These are phyloP conservation scores for Drosophila lacteicornis DNA, from an alignment of 1,140 invertebrate genomes.

Conservation along the genomic window DNA sequence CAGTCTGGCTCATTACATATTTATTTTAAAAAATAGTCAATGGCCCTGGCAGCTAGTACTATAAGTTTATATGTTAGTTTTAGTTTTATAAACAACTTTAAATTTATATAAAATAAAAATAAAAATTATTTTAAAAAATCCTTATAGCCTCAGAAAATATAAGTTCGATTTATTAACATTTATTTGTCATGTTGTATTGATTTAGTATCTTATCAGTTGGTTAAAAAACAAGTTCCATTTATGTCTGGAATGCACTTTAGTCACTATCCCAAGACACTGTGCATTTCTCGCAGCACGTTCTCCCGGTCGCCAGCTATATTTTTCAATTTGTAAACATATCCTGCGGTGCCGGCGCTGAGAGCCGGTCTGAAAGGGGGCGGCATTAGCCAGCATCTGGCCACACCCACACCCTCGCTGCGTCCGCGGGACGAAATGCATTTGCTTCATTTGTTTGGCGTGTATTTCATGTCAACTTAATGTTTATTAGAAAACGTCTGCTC, in stretches of 20 bases:
- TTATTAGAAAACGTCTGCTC: conserved; percentile 76
- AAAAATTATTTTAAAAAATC: too few relatives aligned
- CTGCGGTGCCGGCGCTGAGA: conserved; percentile 73
- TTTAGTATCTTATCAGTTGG: not conserved
- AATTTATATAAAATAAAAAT: too few relatives aligned
- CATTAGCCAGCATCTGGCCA: conserved; percentile 68
- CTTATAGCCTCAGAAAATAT: too few relatives aligned
- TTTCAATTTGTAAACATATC: conserved; percentile 83
- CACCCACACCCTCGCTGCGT: conserved; percentile 26
- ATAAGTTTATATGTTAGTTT: too few relatives aligned
- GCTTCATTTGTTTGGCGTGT: conserved; percentile 81
- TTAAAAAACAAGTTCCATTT: not conserved
- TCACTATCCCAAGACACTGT: conserved; percentile 22
- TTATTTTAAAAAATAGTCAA: too few relatives aligned
- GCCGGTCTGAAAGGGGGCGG: conserved; percentile 42
- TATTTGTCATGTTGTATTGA: not conserved
- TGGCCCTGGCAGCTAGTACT: too few relatives aligned
- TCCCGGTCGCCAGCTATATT: conserved; percentile 72
- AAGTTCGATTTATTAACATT: too few relatives aligned
- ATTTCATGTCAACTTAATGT: conserved; percentile 81
- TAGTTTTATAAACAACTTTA: too few relatives aligned
- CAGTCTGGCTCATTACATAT: too few relatives aligned
- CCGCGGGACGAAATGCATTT: conserved; percentile 70
- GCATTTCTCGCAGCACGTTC: conserved; percentile 54
- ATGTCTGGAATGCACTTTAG: not conserved